Conservation (phyloP, 2,888 invertebrate species). For the Heteromyza rotundicornis region DNA sequence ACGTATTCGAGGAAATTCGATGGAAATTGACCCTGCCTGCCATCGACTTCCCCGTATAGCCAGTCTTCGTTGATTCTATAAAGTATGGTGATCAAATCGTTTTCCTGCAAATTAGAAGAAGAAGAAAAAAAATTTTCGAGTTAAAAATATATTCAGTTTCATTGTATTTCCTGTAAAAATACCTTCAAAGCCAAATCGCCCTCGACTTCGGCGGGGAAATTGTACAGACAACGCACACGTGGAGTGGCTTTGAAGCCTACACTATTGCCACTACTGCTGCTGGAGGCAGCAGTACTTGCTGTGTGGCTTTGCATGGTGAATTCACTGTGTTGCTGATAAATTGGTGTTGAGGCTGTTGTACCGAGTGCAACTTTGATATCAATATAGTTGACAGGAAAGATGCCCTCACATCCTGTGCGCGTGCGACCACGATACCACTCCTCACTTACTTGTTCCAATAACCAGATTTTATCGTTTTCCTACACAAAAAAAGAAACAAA, state of each 20-base stretch:
- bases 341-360: conserved; percentile 22
- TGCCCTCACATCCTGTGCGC: conserved; percentile 72
- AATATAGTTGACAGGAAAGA: conserved; percentile 83
- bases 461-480: conserved; percentile 75
- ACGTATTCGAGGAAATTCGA: conserved; percentile 74
- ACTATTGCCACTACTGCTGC: conserved; percentile 1
- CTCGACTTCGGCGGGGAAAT: conserved; percentile 71
- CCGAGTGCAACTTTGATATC: conserved; percentile 68
- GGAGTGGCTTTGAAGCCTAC: conserved; percentile 11
- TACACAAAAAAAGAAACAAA: conserved; percentile 58
- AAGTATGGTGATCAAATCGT: conserved; percentile 69
- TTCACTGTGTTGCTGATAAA: conserved; percentile 11
- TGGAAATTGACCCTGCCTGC: conserved; percentile 78
- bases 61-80: conserved; percentile 78
- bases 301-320: background rate
- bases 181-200: conserved; percentile 68
- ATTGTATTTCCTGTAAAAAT: conserved; percentile 25
- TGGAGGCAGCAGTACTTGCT: conserved; percentile 23
- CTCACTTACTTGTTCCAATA: conserved; percentile 73
- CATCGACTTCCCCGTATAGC: conserved; percentile 76
- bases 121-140: background rate
- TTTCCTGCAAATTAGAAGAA: conserved; percentile 67
- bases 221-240: conserved; percentile 73
- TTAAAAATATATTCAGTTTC: background rate
- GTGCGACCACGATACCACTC: conserved; percentile 83